Percentiles rank a stretch among this genome's conserved stretches.
Conservation (phyloP, 2,797 vertebrate species). For the Melanotaenia boesemani region DNA sequence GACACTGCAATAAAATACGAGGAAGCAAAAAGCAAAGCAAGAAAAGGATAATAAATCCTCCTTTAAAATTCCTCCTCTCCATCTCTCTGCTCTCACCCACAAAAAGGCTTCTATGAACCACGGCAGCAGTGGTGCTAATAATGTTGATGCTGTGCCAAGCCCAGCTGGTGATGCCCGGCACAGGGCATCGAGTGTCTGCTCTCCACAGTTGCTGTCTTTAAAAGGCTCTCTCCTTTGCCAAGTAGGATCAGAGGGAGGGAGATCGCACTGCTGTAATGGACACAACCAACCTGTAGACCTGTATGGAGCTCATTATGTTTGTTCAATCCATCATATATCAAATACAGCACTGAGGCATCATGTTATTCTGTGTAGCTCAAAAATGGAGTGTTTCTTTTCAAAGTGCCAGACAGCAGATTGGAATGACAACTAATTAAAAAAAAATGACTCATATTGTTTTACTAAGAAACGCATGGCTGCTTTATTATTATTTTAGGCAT, state of each 20-base stretch:
- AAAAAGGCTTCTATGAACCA: conserved; percentile 70
- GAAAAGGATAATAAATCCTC: conserved; percentile 35
- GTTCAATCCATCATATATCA: conserved; percentile 20
- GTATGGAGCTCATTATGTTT: conserved; percentile 39
- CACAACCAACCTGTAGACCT: conserved; percentile 67
- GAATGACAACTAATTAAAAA: conserved; percentile 20
- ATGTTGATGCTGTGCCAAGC: conserved; percentile 79
- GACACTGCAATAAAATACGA: conserved; percentile 27
- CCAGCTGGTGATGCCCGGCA: conserved; percentile 81
- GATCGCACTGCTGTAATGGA: conserved; percentile 69
- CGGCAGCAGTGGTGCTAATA: conserved; percentile 76
- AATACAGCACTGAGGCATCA: conserved; percentile 15
- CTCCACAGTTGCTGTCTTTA: conserved; percentile 78
- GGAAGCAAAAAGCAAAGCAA: conserved; percentile 16
- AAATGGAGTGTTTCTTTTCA: conserved; percentile 2
- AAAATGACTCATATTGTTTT: conserved; percentile 3
- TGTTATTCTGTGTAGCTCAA: background rate
- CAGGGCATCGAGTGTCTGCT: conserved; percentile 81
- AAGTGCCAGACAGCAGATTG: conserved; percentile 5
- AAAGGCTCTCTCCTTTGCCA: conserved; percentile 75
- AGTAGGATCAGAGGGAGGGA: conserved; percentile 67
- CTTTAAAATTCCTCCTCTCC: conserved; percentile 39
- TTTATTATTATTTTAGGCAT: background rate
- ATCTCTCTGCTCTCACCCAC: conserved; percentile 57
- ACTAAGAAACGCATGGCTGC: background rate